These are phyloP conservation scores for Poeciliopsis infans DNA, from an alignment of 2,797 vertebrate species.

Conservation along the genomic window DNA sequence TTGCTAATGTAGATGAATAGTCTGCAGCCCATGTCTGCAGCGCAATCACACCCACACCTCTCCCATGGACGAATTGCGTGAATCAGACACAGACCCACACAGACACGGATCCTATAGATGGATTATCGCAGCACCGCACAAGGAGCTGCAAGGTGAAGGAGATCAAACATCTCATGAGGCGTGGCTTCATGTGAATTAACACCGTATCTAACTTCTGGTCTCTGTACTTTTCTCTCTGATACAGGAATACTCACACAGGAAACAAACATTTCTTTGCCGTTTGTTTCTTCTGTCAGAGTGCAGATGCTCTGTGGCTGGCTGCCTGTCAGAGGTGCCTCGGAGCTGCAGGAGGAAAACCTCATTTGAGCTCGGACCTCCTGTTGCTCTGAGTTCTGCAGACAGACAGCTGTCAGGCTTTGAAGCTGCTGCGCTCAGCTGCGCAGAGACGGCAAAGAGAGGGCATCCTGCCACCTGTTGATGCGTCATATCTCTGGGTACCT, in stretches of 20 bases:
- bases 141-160: constrained; percentile 53
- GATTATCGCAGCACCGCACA: constrained; percentile 33
- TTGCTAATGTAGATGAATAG: constrained; percentile 79
- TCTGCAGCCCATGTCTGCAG: constrained; percentile 51
- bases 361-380: constrained; percentile 51
- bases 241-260: constrained; percentile 18
- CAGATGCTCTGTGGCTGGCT: constrained; percentile 21
- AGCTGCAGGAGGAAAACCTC: constrained; percentile 39
- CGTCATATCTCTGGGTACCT: constrained; percentile 33
- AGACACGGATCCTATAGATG: constrained; percentile 22
- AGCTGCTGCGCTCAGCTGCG: constrained; percentile 28
- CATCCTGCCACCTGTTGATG: constrained; percentile 61
- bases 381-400: constrained; percentile 50
- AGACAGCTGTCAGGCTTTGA: constrained; percentile 50
- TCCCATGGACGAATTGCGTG: constrained; percentile 42
- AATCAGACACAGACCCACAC: constrained; percentile 31
- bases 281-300: constrained; percentile 40
- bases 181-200: constrained; percentile 26
- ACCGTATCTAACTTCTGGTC: background rate
- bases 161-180: constrained; percentile 10
- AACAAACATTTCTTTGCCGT: constrained; percentile 13
- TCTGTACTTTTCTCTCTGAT: constrained; percentile 8
- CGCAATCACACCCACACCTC: constrained; percentile 33
- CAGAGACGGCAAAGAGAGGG: constrained; percentile 32
- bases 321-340: constrained; percentile 32